Conservation (phyloP, 2,797 vertebrate genomes). For the Fratercula arctica region DNA sequence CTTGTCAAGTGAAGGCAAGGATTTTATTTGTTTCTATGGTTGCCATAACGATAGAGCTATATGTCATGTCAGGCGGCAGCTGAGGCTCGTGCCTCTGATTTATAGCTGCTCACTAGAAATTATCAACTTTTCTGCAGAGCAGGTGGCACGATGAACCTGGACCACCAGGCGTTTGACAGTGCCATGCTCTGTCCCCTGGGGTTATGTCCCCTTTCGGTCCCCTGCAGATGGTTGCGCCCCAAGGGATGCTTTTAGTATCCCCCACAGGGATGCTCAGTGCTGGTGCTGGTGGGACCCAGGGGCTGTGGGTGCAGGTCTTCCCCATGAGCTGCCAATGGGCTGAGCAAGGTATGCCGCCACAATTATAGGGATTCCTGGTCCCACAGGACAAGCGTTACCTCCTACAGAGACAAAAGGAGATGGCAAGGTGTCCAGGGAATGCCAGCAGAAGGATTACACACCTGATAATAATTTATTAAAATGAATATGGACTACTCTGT, state of each 20-base stretch:
- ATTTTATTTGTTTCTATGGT: slow-evolving; percentile 73
- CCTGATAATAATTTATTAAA: not conserved
- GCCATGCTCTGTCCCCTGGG: accelerated
- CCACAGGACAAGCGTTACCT: not conserved
- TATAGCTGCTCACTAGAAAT: slow-evolving; percentile 62
- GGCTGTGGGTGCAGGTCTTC: not conserved
- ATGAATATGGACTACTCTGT: accelerated
- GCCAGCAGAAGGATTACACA: not conserved
- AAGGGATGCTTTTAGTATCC: not conserved
- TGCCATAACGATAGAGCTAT: slow-evolving; percentile 75
- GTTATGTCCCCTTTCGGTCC: not conserved
- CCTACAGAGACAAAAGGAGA: not conserved
- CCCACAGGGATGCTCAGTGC: not conserved
- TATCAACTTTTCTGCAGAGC: slow-evolving; percentile 67
- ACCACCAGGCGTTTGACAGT: accelerated
- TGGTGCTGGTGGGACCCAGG: not conserved
- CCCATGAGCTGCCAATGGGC: accelerated
- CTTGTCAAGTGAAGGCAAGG: slow-evolving; percentile 62
- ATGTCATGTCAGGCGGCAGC: slow-evolving; percentile 73
- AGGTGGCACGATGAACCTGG: not conserved
- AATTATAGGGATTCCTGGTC: not conserved
- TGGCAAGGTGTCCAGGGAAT: not conserved
- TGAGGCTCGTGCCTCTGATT: slow-evolving; percentile 68
- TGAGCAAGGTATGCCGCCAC: not conserved
- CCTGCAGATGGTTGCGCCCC: not conserved